Evolutionary conservation across 1,140 invertebrate genomes (phyloP), one percentile per base, ranked within the genome.

Genomic region (Notospermus geniculatus): DNA sequence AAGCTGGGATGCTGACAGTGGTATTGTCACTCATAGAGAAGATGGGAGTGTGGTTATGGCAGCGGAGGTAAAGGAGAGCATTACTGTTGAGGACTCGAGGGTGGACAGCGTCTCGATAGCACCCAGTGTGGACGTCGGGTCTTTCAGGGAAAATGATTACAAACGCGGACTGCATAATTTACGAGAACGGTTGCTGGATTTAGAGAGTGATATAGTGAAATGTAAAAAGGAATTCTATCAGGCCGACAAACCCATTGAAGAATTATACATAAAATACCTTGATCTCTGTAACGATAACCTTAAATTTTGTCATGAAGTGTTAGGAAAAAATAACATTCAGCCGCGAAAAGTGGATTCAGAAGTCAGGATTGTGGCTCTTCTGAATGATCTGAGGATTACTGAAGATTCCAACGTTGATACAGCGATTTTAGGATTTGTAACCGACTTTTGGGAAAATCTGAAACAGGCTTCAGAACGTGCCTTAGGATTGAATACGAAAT

Each of bases 371-470:
- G 73, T 79, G 17, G 27, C 66, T 15, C 53, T 79, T 28, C 59
- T 79, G 27, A 79, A 79, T 56, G 50, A 65, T 22, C 52, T 77
- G 19, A 60, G 77, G 23, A 71, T 71, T 30, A 60, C 61, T 5
- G 54, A 29, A 19, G 25, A 57, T 28, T 4, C 43, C 27, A 66
- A 69, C 52, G 59, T 64, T 4, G 71, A 74, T 32, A 62, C 65
- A 53, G 69, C 68, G 1, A 59, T 65, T 22, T 66, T 77, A 11
- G 62, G 61, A 0, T 69, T 68, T n/a, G 41, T 79, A 28, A 74
- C 74, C 2, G 67, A 72, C 54, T 75, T 72, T 59, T 76, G 75
- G 77, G 72, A 75, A 36, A 72, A 73, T 50, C 30, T 76, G 28
- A 75, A 71, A 59, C 57, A 60, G 22, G 65, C 73, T 1, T 60